phyloP scores from a whole-genome alignment of 2,797 vertebrate genomes.

The Avahi laniger region DNA sequence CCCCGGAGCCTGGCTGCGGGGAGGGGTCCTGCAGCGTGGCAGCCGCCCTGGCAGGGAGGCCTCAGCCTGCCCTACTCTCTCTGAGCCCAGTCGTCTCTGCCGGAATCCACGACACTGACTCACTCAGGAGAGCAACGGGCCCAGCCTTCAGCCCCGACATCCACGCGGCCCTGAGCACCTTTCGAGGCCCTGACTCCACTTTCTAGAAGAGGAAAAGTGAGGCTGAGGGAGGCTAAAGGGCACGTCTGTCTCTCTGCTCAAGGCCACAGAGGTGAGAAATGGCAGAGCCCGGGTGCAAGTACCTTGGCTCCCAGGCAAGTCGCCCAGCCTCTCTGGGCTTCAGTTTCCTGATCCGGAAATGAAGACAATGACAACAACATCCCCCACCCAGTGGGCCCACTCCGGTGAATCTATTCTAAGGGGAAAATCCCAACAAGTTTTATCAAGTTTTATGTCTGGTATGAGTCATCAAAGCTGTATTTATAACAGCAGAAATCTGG shows the following conservation, averaged over 20 bases:
- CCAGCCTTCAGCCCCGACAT: background rate
- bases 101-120: background rate
- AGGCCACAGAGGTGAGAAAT: background rate
- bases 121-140: background rate
- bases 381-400: background rate
- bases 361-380: background rate
- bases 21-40: rapidly evolving
- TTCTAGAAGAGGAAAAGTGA: background rate
- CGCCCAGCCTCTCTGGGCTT: background rate
- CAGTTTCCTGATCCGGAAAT: background rate
- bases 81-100: background rate
- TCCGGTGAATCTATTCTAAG: background rate
- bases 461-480: slow-evolving; percentile 54
- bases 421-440: slow-evolving; percentile 1
- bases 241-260: background rate
- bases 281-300: background rate
- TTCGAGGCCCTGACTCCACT: background rate
- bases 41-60: background rate
- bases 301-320: background rate
- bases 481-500: slow-evolving; percentile 51
- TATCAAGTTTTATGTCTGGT: background rate
- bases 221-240: background rate
- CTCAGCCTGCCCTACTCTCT: background rate
- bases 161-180: background rate
- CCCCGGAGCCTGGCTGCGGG: background rate